phyloP scores from a whole-genome alignment of 1,140 invertebrate species.

The Drosophila nigromelanica region DNA sequence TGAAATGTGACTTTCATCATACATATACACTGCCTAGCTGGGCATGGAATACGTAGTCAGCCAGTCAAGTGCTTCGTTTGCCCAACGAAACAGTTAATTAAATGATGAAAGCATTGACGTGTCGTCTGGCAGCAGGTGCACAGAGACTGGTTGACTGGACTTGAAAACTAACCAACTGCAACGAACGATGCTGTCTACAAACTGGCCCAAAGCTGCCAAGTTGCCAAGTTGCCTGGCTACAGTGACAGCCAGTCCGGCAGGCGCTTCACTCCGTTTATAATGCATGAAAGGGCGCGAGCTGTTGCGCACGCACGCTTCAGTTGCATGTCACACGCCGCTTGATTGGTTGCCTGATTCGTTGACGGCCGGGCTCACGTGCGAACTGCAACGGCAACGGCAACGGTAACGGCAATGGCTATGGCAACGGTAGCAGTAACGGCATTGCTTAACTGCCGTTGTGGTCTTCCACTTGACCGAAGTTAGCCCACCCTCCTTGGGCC shows the following conservation, averaged over 20 bases:
- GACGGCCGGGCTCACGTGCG: conserved; percentile 61
- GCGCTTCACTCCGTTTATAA: conserved; percentile 29
- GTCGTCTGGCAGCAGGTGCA: conserved; percentile 38
- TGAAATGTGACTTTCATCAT: conserved; percentile 54
- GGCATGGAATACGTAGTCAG: conserved; percentile 30
- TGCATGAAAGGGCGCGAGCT: conserved; percentile 29
- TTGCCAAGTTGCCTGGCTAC: not conserved
- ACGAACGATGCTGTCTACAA: conserved; percentile 23
- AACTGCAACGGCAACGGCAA: conserved; percentile 12
- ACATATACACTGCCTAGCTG: conserved; percentile 51
- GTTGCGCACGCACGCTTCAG: conserved; percentile 69
- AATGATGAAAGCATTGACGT: conserved; percentile 82
- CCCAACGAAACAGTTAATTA: conserved; percentile 75
- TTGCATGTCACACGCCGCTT: conserved; percentile 79
- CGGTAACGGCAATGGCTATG: conserved; percentile 7
- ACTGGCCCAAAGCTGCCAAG: conserved; percentile 40
- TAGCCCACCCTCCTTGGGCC: not conserved
- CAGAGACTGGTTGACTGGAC: conserved; percentile 15
- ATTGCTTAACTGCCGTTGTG: conserved; percentile 28
- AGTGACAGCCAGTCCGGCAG: conserved; percentile 2
- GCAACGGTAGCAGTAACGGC: conserved; percentile 49
- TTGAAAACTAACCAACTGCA: conserved; percentile 26
- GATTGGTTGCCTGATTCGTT: conserved; percentile 80
- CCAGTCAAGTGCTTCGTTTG: conserved; percentile 28
- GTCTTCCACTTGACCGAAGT: conserved; percentile 27